These are phyloP conservation scores for Salvelinus fontinalis DNA, from an alignment of 2,113 vertebrate species.

Conservation along the genomic window DNA sequence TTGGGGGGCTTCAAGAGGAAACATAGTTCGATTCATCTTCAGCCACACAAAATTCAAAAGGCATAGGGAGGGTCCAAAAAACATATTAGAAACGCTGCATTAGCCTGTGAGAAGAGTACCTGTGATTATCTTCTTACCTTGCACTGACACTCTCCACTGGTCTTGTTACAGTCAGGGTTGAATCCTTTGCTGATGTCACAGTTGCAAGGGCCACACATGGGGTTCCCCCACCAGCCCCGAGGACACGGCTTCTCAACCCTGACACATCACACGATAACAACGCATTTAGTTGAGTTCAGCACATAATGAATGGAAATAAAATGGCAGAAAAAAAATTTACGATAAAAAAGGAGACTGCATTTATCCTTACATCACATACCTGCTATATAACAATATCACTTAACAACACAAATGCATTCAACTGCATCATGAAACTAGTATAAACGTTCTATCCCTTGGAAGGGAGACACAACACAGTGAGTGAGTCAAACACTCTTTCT, in stretches of 20 bases:
- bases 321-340: too few species aligned
- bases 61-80: background rate
- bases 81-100: background rate
- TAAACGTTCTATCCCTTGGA: conserved; percentile 43
- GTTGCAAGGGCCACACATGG: conserved; percentile 91
- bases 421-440: conserved; percentile 18
- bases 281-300: background rate
- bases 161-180: conserved; percentile 95
- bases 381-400: background rate
- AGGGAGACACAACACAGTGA: conserved; percentile 9
- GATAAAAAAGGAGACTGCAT: too few species aligned
- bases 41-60: background rate
- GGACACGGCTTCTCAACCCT: conserved; percentile 91
- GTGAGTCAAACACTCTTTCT: conserved; percentile 2
- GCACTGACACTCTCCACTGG: conserved; percentile 90
- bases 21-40: background rate
- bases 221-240: conserved; percentile 95
- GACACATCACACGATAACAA: background rate
- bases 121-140: conserved; percentile 78
- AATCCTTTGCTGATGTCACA: conserved; percentile 89
- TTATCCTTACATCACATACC: too few species aligned
- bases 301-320: too few species aligned
- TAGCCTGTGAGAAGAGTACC: background rate
- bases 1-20: background rate
- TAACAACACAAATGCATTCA: background rate